A percentile compares a stretch with the other conserved stretches of the same genome.
Evolutionary conservation across 23 tunicate species (phyloP).

Genomic region (Halocynthia aurantium): DNA sequence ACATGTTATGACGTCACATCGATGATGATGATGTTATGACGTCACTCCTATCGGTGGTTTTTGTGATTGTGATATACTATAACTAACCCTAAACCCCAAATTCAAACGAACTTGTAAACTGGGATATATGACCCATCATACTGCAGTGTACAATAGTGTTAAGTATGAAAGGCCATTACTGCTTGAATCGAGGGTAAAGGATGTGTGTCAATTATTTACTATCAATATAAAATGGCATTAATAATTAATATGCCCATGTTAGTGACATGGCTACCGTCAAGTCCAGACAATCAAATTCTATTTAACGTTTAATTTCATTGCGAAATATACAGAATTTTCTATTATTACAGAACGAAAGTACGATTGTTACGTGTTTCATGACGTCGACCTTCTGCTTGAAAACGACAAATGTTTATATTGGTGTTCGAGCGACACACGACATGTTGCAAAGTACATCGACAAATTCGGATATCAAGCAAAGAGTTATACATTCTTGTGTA

Average conservation of each 20-base stretch:
- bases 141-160: no score
- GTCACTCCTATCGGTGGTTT: no score
- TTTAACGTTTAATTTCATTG: no score
- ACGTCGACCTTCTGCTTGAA: neutral
- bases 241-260: neutral
- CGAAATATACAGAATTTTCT: no score
- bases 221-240: neutral
- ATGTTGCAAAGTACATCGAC: neutral
- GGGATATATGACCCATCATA: no score
- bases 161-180: neutral
- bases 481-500: neutral
- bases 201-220: neutral
- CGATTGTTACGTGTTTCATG: constrained; percentile 5
- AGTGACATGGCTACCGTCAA: neutral
- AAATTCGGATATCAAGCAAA: neutral
- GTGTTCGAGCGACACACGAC: neutral
- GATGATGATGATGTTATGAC: no score
- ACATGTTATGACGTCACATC: neutral
- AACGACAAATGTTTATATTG: constrained; percentile 7
- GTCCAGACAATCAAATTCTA: no score
- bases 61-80: no score
- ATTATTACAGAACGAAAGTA: constrained; percentile 7
- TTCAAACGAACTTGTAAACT: no score
- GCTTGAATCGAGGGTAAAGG: neutral
- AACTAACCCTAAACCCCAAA: no score